A percentile compares a stretch with the other conserved stretches of the same genome.
Evolutionary conservation across 2,797 vertebrate species (phyloP).

Genomic region (Sebastiscus albofasciatus): DNA sequence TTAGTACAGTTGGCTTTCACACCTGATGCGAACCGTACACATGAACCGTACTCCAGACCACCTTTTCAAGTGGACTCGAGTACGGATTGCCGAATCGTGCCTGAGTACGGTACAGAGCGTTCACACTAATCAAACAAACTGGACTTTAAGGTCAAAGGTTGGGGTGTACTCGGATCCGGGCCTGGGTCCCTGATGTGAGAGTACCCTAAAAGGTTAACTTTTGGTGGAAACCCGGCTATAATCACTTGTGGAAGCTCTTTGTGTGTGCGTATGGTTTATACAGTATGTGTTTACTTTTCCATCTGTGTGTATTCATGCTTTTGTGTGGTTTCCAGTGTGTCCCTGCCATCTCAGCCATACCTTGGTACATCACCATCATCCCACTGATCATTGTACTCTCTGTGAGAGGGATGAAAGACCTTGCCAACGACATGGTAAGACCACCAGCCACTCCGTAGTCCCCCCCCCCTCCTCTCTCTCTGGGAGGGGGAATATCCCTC

Average conservation of each 20-base stretch:
- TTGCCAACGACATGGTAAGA: constrained; percentile 90
- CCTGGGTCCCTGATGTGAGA: too few species aligned
- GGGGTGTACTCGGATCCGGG: too few species aligned
- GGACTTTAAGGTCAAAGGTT: too few species aligned
- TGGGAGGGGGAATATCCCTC: background rate
- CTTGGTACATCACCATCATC: constrained; percentile 89
- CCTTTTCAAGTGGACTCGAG: too few species aligned
- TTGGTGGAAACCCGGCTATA: too few species aligned
- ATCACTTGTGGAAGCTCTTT: background rate
- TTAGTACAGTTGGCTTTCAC: too few species aligned
- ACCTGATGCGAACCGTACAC: too few species aligned
- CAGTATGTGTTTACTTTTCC: background rate
- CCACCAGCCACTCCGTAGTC: background rate
- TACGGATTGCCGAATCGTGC: too few species aligned
- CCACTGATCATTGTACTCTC: constrained; percentile 85
- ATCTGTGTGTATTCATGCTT: background rate
- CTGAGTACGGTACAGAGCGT: too few species aligned
- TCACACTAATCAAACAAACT: too few species aligned
- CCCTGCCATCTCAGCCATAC: constrained; percentile 89
- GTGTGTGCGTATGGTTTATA: background rate
- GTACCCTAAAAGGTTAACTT: too few species aligned
- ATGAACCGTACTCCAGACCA: too few species aligned
- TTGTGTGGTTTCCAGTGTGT: constrained; percentile 74
- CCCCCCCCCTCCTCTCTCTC: background rate
- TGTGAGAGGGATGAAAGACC: constrained; percentile 87